These are phyloP conservation scores for Tortricodes alternella DNA, from an alignment of 2,888 invertebrate species.

Conservation along the genomic window DNA sequence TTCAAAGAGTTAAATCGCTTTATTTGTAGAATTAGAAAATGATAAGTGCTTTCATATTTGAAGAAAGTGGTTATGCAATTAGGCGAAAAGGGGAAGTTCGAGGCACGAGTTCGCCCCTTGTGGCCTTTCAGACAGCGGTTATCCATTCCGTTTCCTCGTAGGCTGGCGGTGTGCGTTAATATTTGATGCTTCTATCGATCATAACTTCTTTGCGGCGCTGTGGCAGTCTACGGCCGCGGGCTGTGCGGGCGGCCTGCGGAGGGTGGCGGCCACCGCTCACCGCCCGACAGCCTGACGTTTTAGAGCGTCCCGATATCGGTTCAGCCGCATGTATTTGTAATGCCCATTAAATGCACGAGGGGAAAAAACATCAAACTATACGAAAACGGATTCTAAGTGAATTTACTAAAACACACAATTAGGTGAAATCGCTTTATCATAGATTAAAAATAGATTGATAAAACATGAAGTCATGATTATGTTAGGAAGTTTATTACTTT, in stretches of 20 bases:
- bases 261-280: slow-evolving; percentile 11
- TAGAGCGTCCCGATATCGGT: background rate
- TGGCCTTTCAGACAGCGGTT: slow-evolving; percentile 73
- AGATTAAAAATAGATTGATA: too few species aligned
- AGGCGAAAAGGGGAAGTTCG: slow-evolving; percentile 52
- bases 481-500: too few species aligned
- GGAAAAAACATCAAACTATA: background rate
- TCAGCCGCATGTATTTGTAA: background rate
- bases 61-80: slow-evolving; percentile 57
- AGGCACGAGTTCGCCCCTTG: slow-evolving; percentile 57
- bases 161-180: slow-evolving; percentile 67
- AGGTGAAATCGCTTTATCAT: too few species aligned
- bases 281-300: slow-evolving; percentile 4
- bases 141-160: slow-evolving; percentile 70
- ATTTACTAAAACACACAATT: too few species aligned
- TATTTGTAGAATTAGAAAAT: slow-evolving; percentile 19
- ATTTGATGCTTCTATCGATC: slow-evolving; percentile 80
- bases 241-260: slow-evolving; percentile 14
- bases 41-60: slow-evolving; percentile 39
- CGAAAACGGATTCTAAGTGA: background rate
- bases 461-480: too few species aligned
- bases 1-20: slow-evolving; percentile 15
- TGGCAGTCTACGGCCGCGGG: slow-evolving; percentile 35
- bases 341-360: background rate
- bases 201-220: slow-evolving; percentile 70